Evolutionary conservation across 2,888 invertebrate genomes (phyloP), one percentile per base, ranked within the genome.

Genomic region (Sphinx pinastri): DNA sequence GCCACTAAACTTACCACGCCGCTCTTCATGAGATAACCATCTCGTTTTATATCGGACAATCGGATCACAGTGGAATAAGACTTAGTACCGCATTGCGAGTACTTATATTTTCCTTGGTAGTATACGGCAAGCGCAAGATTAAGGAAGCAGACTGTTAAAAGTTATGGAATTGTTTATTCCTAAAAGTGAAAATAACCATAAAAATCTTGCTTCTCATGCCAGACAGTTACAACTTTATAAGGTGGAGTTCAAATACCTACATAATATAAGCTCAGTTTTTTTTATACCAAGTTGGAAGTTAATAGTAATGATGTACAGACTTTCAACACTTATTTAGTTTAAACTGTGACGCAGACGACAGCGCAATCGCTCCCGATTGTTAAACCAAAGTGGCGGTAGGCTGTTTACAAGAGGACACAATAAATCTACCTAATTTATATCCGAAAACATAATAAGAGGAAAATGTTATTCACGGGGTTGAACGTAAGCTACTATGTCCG

Each of bases 401-500:
- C 81, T 84, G 67, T 82, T 85, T 87, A 81, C 84, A 79, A 77
- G 74, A 73, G 66, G 72, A 59, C 72, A 73, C 75, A 76, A 92
- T 93, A 93, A 93, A 93, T 93, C 92, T 90, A 78, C 83, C 81
- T 91, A 93, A 93, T 93, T 93, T 93, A 93, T 93, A 90, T 86
- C 90, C 88, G 78, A 89, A 91, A 88, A 89, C 90, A 92, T 93
- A 92, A 92, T 92, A 93, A 88, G 90, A 88, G 89, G 90, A 92
- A 92, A 92, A 91, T 89, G 88, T 85, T 90, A 90, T 91, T 89
- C 89, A 89, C 84, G 79, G 81, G 79, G 81, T 83, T 84, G 82
- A 80, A 58, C 72, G 72, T 85, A 83, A 82, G 83, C 81, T 81
- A 84, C 85, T 86, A 79, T 84, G 89, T 89, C 88, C 87, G 82